Evolutionary conservation across 2,888 invertebrate species (phyloP).

Genomic region (Neoascia interrupta): DNA sequence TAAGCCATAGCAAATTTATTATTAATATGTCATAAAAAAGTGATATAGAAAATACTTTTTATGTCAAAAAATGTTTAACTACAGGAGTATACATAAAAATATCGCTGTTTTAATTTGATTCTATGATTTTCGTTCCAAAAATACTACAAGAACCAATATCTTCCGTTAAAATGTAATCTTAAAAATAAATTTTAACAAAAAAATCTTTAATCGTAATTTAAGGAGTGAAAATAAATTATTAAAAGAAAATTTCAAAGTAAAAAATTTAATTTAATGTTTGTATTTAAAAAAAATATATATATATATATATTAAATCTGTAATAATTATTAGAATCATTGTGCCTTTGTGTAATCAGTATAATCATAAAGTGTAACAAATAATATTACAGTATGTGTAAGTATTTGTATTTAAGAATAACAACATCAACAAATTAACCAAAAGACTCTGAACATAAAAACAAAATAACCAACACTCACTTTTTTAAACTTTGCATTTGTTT

Average conservation of each 20-base stretch:
- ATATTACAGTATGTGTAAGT: not conserved
- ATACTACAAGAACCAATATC: conserved; percentile 24
- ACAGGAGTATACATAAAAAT: too few relatives aligned
- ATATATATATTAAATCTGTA: not conserved
- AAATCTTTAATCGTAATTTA: conserved; percentile 29
- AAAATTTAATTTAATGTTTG: conserved; percentile 12
- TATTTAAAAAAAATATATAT: conserved; percentile 5
- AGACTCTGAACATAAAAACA: conserved; percentile 25
- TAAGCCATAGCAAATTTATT: too few relatives aligned
- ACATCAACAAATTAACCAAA: conserved; percentile 35
- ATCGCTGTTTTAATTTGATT: too few relatives aligned
- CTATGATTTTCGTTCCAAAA: too few relatives aligned
- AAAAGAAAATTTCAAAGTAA: too few relatives aligned
- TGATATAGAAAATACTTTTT: too few relatives aligned
- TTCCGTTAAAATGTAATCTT: conserved; percentile 41
- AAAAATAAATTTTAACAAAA: conserved; percentile 27
- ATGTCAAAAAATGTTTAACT: too few relatives aligned
- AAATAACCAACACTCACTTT: not conserved
- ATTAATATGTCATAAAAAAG: too few relatives aligned
- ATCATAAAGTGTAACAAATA: conserved; percentile 35
- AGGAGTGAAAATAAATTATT: too few relatives aligned
- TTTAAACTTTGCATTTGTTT: conserved; percentile 1
- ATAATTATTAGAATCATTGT: conserved; percentile 35
- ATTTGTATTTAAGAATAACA: conserved; percentile 1
- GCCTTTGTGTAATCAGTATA: conserved; percentile 66